Base-by-base conservation (phyloP, 1,140 invertebrate species). In the Rhagoletis pomonella region DNA sequence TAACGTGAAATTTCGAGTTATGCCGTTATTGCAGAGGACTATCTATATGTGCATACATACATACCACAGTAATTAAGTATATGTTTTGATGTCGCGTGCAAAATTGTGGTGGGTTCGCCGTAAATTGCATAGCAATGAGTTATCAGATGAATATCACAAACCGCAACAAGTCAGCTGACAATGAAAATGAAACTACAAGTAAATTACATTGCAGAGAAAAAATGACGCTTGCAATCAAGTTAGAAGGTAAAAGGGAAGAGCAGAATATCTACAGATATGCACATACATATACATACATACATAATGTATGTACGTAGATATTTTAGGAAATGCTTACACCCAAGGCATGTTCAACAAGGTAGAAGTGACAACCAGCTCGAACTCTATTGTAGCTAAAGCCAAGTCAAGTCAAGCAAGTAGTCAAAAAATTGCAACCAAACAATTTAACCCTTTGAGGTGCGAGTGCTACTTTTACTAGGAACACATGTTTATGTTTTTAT, bases 91-190 rank as follows among this genome's bases (percentile, higher is more conserved):
- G 4, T 55, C 73, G 73, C 73, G 73, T 81, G 73, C n/a, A 12
- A 19, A 29, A 77, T 81, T 19, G 47, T 55, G 73, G 14, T 50
- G 47, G n/a, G 9, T n/a, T 55, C 19, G 29, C 73, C 2, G 47
- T 81, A 55, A 81, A 81, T 81, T 81, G 73, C 73, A 50, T 44
- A 55, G 10, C 29, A 9, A 81, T 42, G 73, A 55, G 14, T 81
- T 55, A 55, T 6, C 73, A 81, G 50, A 81, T 81, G 47, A 81
- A 81, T 81, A 50, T 55, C 47, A 55, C 2, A 81, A 81, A 55
- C 47, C 73, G n/a, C 73, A 81, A 81, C 73, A 81, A 58, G 73
- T 81, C 73, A 81, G 73, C 73, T 81, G 73, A 81, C 50, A 81
- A 55, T 19, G 73, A 81, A 55, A 81, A 81, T 81, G 50, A 81